Conservation (phyloP, 2,113 vertebrate species). For the Apistogramma diplotaenia region DNA sequence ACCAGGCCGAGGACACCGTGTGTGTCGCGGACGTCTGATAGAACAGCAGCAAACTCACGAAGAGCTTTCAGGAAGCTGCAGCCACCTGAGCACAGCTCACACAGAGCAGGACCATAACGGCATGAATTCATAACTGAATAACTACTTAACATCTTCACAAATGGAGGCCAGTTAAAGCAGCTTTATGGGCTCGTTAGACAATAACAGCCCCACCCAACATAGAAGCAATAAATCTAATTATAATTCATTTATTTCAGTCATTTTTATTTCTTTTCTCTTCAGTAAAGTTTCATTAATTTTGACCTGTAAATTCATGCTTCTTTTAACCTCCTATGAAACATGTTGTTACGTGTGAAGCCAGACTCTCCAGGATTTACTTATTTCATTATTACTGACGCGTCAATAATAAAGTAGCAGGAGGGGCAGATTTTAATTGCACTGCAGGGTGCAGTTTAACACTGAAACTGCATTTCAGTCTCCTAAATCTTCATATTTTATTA, state of each 20-base stretch:
- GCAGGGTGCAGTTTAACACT: background rate
- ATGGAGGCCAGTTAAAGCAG: background rate
- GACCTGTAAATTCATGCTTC: background rate
- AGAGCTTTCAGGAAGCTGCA: too few relatives aligned
- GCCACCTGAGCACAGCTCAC: too few relatives aligned
- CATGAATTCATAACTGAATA: background rate
- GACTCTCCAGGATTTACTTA: background rate
- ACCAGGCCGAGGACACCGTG: too few relatives aligned
- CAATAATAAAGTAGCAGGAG: background rate
- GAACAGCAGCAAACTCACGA: background rate
- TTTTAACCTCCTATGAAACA: too few relatives aligned
- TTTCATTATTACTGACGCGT: background rate
- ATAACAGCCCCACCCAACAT: background rate
- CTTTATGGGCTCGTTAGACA: background rate
- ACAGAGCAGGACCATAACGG: background rate
- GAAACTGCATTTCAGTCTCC: background rate
- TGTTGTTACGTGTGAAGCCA: background rate
- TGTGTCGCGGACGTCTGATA: too few relatives aligned
- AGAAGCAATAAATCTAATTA: background rate
- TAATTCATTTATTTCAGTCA: fast-evolving
- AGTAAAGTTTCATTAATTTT: background rate
- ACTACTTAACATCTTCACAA: background rate
- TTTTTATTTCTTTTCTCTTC: background rate
- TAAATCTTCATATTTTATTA: background rate
- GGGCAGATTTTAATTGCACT: background rate